phyloP scores from a whole-genome alignment of 2,113 vertebrate genomes.

The Hiodon tergisus region DNA sequence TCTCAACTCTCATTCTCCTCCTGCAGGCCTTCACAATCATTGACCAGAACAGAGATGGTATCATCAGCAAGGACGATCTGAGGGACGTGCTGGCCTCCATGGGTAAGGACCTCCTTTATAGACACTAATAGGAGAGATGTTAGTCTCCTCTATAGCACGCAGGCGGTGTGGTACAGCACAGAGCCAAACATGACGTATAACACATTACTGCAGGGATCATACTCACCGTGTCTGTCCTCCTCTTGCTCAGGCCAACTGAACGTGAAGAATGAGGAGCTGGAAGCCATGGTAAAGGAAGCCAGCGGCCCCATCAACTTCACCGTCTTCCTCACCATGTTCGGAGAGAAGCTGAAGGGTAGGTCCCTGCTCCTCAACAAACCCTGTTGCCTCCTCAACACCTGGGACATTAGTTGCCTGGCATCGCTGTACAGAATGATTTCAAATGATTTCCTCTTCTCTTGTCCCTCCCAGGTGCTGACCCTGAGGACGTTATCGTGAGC shows the following conservation, averaged over 20 bases:
- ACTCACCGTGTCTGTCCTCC: not conserved
- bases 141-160: too few relatives aligned
- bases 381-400: not conserved
- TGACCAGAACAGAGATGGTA: constrained; percentile 87
- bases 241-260: constrained; percentile 70
- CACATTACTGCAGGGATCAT: not conserved
- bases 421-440: not conserved
- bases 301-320: constrained; percentile 89
- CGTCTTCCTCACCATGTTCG: constrained; percentile 88
- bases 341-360: constrained; percentile 86
- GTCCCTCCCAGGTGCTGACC: constrained; percentile 70
- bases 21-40: constrained; percentile 84
- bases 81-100: constrained; percentile 81
- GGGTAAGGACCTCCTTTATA: constrained; percentile 57
- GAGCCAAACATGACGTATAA: too few relatives aligned
- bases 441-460: not conserved
- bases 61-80: constrained; percentile 87
- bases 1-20: not conserved
- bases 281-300: constrained; percentile 85
- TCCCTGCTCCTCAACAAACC: not conserved
- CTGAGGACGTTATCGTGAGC: constrained; percentile 80
- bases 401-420: not conserved
- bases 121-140: too few relatives aligned
- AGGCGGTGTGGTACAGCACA: too few relatives aligned
- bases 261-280: constrained; percentile 78